Base-by-base conservation (phyloP, 2,888 invertebrate genomes). In the Cryptocheilus praepositus region DNA sequence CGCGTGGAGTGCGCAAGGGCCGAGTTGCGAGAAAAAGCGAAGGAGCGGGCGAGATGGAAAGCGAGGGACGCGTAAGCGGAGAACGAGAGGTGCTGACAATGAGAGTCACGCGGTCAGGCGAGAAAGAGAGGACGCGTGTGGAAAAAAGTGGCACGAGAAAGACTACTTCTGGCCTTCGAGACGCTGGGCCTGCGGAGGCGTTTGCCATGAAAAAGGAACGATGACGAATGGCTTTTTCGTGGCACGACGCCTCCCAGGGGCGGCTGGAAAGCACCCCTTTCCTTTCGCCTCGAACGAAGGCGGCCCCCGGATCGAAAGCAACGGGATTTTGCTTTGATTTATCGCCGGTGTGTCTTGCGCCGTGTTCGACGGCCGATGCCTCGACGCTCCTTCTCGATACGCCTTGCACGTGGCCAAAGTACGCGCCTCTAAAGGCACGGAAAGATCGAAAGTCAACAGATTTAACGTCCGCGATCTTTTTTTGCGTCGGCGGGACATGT, bases 201-300 rank as follows among this genome's bases (percentile, higher is more conserved):
- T 55, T 59, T 45, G 25, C 44, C 44, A n/a, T 44, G 43, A 63
- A 61, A 65, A 68, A 61, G 67, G 60, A 74, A 73, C 67, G 74
- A 79, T 77, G 74, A 80, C 74, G 74, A 79, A 79, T 74, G 71
- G 67, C 57, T 65, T 70, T 70, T 73, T 72, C 77, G 73, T 65
- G 63, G 58, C 66, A 71, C 65, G 75, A 76, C 71, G 65, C 65
- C 64, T 74, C 74, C 71, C 74, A 44, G 58, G 65, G 59, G 69
- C 54, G 59, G 63, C 69, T 67, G 68, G 61, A 64, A 71, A 64
- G 63, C 70, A 70, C 70, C 74, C 66, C 68, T 70, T 80, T 74
- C 75, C 79, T 76, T 70, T 73, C 70, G 43, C 43, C 56, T 54
- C 28, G 54, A 28, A 28, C 25, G 62, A 71, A 67, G 63, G 55